A percentile compares a stretch with the other conserved stretches of the same genome.
These are phyloP conservation scores for Cremastinae sp. DNA, from an alignment of 2,888 invertebrate genomes.

Conservation along the genomic window DNA sequence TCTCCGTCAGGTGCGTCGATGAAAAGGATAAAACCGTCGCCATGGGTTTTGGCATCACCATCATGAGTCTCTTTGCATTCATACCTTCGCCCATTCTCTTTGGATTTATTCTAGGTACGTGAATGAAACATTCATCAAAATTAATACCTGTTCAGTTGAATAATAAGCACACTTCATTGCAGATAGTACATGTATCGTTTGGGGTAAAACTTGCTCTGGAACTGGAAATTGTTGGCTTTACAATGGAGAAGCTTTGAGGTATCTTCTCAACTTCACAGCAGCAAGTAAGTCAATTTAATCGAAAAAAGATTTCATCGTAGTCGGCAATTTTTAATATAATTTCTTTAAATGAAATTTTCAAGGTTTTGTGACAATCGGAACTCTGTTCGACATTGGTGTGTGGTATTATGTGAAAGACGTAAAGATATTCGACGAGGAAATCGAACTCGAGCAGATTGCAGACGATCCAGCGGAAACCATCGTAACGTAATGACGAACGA, in stretches of 20 bases:
- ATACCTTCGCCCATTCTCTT: slow-evolving; percentile 90
- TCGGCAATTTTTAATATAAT: slow-evolving; percentile 8
- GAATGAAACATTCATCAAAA: too few species aligned
- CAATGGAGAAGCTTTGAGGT: slow-evolving; percentile 84
- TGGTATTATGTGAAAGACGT: slow-evolving; percentile 87
- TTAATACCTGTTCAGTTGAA: too few species aligned
- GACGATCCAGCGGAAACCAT: slow-evolving; percentile 75
- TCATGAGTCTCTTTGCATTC: slow-evolving; percentile 87
- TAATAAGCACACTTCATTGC: too few species aligned
- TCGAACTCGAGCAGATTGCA: slow-evolving; percentile 79
- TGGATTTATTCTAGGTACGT: slow-evolving; percentile 87
- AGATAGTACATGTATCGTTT: slow-evolving; percentile 86
- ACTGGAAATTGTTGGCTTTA: slow-evolving; percentile 89
- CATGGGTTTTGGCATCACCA: slow-evolving; percentile 86
- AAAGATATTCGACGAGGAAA: slow-evolving; percentile 86
- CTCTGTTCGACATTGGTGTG: slow-evolving; percentile 85
- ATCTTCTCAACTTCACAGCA: slow-evolving; percentile 85
- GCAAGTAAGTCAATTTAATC: slow-evolving; percentile 80
- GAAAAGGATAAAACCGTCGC: slow-evolving; percentile 88
- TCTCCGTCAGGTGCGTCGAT: slow-evolving; percentile 86
- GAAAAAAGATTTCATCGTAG: too few species aligned
- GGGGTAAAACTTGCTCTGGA: slow-evolving; percentile 87
- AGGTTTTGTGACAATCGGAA: slow-evolving; percentile 84
- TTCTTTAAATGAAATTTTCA: slow-evolving; percentile 6
- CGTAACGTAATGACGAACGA: slow-evolving; percentile 49